Evolutionary conservation across 2,113 vertebrate species (phyloP), one percentile per base, ranked within the genome.

Genomic region (Falcunculus frontatus): DNA sequence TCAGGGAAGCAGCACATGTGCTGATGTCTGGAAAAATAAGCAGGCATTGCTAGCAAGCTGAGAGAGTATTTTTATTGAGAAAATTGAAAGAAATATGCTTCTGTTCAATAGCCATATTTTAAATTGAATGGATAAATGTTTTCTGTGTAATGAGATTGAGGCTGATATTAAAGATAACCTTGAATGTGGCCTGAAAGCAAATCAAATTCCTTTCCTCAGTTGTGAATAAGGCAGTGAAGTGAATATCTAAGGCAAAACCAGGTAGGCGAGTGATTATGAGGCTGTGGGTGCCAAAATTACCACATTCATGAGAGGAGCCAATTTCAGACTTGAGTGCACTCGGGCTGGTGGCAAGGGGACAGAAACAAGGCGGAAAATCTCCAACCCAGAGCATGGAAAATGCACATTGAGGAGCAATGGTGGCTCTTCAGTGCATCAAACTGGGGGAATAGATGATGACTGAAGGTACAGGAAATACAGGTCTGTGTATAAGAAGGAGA

Each of bases 261-360:
- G 59, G 60, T 75, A 69, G 39, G 69, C 65, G 52, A 81, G 44
- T 20, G 86, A 77, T 84, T 91, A 96, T 89, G 47, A 84, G 76
- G 35, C 55, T 41, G 27, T 10, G 57, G 80, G 44, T 91, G 41
- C 86, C 78, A 60, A 91, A 92, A 92, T 92, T 52, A 86, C 76
- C 33, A 53, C 85, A 69, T 94, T 90, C 50, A 59, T 86, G 83
- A 95, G 83, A 74, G 33, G 5, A 95, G 76, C 50, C 76, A 95
- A 95, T 96, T 95, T 95, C 94, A 95, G 76, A 95, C 89, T 64
- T 87, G 94, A 95, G 35, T 90, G 89, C 83, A 52, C 93, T 87
- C 3, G 7, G 76, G 33, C 14, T 90, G 86, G 52, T 74, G 76
- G 76, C 49, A 67, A 81, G 39, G 42, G 80, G 52, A 84, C 68